Evolutionary conservation across 2,113 vertebrate genomes (phyloP).

Genomic region (Diadophis punctatus): DNA sequence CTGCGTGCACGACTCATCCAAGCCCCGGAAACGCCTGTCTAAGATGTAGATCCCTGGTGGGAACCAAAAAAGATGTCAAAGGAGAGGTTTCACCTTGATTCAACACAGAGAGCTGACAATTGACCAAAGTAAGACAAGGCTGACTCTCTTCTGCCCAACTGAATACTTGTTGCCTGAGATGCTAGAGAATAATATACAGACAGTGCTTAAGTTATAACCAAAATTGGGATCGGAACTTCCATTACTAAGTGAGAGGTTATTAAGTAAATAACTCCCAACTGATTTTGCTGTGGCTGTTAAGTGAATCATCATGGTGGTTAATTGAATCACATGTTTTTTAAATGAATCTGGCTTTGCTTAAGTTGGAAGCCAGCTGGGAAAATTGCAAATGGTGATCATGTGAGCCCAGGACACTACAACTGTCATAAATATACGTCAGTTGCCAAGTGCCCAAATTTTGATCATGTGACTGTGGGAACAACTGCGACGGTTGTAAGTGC

Average conservation of each 20-base stretch:
- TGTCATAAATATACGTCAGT: neutral
- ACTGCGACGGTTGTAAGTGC: neutral
- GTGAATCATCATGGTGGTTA: neutral
- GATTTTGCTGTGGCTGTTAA: neutral
- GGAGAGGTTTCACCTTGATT: neutral
- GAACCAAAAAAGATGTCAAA: neutral
- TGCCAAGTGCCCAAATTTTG: neutral
- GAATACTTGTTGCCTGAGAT: neutral
- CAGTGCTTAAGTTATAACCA: neutral
- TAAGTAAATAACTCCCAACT: neutral
- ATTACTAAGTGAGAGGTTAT: neutral
- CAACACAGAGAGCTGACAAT: neutral
- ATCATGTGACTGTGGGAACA: neutral
- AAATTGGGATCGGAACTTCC: neutral
- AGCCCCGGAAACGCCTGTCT: constrained; percentile 80
- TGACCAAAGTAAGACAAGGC: neutral
- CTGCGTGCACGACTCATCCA: constrained; percentile 94
- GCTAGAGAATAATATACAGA: neutral
- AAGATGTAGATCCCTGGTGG: constrained; percentile 90
- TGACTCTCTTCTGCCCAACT: neutral
- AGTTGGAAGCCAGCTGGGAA: too few species aligned
- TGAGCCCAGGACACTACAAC: neutral
- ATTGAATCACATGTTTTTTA: neutral
- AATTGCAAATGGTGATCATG: neutral
- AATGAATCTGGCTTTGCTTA: neutral